Conservation (phyloP, 1,140 invertebrate genomes). For the Drosophila arawakana region DNA sequence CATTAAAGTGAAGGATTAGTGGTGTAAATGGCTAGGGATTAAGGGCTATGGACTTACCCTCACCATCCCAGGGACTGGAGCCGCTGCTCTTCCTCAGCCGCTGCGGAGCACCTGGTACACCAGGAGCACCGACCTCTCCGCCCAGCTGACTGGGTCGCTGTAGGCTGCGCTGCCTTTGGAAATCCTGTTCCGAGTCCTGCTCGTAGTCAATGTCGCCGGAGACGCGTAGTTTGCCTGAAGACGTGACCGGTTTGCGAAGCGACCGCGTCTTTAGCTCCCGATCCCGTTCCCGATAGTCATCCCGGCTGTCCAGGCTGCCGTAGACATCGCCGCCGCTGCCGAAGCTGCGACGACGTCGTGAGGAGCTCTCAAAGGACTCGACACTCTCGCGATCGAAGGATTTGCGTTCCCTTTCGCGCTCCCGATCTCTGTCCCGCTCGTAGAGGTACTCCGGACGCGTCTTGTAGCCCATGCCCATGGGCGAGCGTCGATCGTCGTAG, state of each 20-base stretch:
- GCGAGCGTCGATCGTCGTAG: constrained; percentile 76
- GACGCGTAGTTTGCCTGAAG: constrained; percentile 66
- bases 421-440: constrained; percentile 56
- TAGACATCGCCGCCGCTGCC: constrained; percentile 83
- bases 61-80: constrained; percentile 86
- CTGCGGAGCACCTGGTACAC: constrained; percentile 48
- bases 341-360: constrained; percentile 73
- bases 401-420: constrained; percentile 60
- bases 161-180: constrained; percentile 70
- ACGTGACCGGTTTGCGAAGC: constrained; percentile 69
- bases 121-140: constrained; percentile 25
- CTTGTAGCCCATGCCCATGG: constrained; percentile 60
- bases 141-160: constrained; percentile 75
- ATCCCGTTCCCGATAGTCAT: constrained; percentile 76
- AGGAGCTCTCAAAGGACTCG: constrained; percentile 81
- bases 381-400: constrained; percentile 83
- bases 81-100: constrained; percentile 84
- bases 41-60: constrained; percentile 62
- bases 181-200: constrained; percentile 81
- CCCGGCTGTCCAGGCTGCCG: constrained; percentile 79
- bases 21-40: too few species aligned
- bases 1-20: background rate
- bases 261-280: constrained; percentile 73
- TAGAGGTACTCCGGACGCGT: constrained; percentile 72
- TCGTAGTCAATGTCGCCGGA: constrained; percentile 82